Percentiles rank a stretch among this genome's conserved stretches.
phyloP scores from a whole-genome alignment of 2,797 vertebrate genomes.

The Prionace glauca region DNA sequence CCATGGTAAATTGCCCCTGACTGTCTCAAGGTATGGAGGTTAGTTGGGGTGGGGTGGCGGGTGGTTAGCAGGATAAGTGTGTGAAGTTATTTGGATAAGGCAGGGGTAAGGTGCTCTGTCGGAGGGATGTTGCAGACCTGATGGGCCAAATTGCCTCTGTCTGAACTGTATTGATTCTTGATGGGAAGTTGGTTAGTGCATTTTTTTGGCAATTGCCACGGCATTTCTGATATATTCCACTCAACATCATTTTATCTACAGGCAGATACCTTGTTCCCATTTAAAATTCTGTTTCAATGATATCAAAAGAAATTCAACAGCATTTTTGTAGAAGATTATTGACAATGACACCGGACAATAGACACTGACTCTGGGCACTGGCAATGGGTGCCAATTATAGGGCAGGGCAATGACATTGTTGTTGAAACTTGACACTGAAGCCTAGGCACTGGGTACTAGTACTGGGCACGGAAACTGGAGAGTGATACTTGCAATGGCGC shows the following conservation, averaged over 20 bases:
- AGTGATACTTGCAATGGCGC: not conserved
- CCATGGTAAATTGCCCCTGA: too few species aligned
- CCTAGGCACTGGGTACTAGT: too few species aligned
- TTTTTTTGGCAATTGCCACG: not conserved
- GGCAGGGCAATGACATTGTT: not conserved
- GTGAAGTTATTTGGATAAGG: too few species aligned
- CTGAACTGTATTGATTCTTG: too few species aligned
- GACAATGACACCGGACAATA: not conserved
- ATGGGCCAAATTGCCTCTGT: too few species aligned
- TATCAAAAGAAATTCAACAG: not conserved
- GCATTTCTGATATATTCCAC: not conserved
- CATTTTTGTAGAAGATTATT: not conserved
- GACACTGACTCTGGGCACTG: not conserved
- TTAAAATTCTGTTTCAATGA: not conserved
- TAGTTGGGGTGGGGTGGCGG: too few species aligned
- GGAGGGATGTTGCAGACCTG: too few species aligned
- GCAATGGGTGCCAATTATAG: too few species aligned
- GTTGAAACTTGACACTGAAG: not conserved
- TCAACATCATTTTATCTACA: not conserved
- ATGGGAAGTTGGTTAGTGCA: not conserved
- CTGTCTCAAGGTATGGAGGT: too few species aligned
- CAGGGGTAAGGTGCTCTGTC: too few species aligned
- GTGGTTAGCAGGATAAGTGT: too few species aligned
- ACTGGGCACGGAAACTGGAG: too few species aligned
- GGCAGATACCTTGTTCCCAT: not conserved